phyloP scores from a whole-genome alignment of 2,797 vertebrate genomes.

The Arnoldichthys spilopterus region DNA sequence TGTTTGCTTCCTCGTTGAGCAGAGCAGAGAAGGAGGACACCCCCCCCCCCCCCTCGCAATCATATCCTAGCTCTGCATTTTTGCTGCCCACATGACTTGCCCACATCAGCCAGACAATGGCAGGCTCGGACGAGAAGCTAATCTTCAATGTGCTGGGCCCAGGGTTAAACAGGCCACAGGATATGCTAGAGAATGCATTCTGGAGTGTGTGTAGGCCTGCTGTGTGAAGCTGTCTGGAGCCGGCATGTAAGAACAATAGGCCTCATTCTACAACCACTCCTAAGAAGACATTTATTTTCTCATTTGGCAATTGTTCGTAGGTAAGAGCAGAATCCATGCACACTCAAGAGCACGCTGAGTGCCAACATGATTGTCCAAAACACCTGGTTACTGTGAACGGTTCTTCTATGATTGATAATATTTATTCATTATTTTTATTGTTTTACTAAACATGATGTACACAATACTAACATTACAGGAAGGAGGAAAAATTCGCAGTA shows the following conservation, averaged over 20 bases:
- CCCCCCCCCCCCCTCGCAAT: neutral
- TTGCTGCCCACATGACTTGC: conserved; percentile 51
- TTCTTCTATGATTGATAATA: no score
- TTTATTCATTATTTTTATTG: no score
- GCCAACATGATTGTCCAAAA: no score
- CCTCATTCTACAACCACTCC: no score
- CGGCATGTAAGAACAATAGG: neutral
- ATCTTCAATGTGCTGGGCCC: neutral
- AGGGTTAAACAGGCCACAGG: conserved; percentile 41
- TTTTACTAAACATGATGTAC: no score
- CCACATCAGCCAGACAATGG: conserved; percentile 30
- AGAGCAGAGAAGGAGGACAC: conserved; percentile 24
- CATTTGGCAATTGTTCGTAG: no score
- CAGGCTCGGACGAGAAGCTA: conserved; percentile 8
- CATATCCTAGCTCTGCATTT: conserved; percentile 27
- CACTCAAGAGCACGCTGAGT: no score
- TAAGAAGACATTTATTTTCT: no score
- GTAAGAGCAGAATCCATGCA: no score
- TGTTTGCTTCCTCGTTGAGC: conserved; percentile 43
- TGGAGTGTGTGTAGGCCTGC: neutral
- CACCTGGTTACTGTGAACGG: no score
- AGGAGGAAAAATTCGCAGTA: no score
- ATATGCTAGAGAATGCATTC: conserved; percentile 19
- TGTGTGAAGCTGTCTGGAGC: neutral
- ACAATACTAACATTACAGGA: no score